Evolutionary conservation across 2,113 vertebrate species (phyloP), one percentile per base, ranked within the genome.

Genomic region (Furnarius figulus): DNA sequence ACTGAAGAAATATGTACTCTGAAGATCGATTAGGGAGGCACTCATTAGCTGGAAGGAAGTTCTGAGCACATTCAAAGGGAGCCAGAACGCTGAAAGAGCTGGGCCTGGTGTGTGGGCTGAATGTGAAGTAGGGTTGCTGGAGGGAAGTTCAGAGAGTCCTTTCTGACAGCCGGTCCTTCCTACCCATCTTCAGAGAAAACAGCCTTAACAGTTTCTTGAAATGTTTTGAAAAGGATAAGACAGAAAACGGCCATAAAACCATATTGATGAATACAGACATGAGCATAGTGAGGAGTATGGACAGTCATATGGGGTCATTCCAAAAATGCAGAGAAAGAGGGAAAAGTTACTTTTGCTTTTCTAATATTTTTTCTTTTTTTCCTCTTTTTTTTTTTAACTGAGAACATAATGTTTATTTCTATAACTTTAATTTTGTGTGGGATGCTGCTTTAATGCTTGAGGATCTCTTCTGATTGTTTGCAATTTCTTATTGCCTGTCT

Each of bases 141-240:
- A 89, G 79, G 88, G 85, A 95, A 72, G 63, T 96, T 95, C 90
- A 95, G 70, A 87, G 78, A 95, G 86, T 97, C 95, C 91, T 92
- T 93, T 96, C 89, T 90, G 91, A 89, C 95, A 94, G 96, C 87
- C 4, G 24, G 85, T 96, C 88, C 91, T 97, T 96, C 96, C 95
- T 87, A 89, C 94, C 94, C 84, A 5, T 87, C 88, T 78, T 87
- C 44, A 72, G 79, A 93, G 90, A 94, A 91, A 95, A 76, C 83
- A 94, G 16, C 70, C 71, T 85, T 73, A 77, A 33, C 68, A 75
- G 47, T 72, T 92, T 73, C 87, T 90, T 89, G 61, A 89, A 79
- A 79, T 94, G 42, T 90, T 95, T 93, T 91, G 81, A 61, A 93
- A 76, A 80, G 67, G 16, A 16, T 66, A 63, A 87, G 77, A 35